Evolutionary conservation across 2,888 invertebrate genomes (phyloP).

Genomic region (Lasioglossum vierecki): DNA sequence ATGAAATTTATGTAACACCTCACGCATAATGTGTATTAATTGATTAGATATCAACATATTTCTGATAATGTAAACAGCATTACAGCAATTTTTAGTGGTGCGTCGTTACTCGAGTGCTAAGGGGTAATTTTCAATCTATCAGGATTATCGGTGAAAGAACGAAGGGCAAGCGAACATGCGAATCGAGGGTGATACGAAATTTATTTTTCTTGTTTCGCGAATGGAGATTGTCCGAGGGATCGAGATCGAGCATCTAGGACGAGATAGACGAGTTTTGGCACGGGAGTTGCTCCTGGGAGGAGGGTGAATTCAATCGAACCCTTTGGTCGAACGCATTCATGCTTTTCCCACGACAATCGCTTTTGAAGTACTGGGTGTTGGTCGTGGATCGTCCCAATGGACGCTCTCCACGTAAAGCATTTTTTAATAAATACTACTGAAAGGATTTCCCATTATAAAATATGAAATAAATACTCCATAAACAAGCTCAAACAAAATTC

Average conservation of each 20-base stretch:
- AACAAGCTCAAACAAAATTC: too few relatives aligned
- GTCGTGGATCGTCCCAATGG: constrained; percentile 56
- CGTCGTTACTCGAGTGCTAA: neutral
- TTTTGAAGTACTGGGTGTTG: constrained; percentile 75
- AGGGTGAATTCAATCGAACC: constrained; percentile 62
- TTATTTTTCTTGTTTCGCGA: constrained; percentile 2
- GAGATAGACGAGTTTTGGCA: constrained; percentile 27
- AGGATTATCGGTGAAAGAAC: neutral
- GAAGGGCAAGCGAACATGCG: neutral
- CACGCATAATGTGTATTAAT: too few relatives aligned
- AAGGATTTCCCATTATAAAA: neutral
- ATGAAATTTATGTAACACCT: too few relatives aligned
- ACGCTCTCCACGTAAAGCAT: neutral
- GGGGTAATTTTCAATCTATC: neutral
- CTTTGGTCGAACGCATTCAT: constrained; percentile 62
- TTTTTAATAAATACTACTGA: neutral
- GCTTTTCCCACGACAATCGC: constrained; percentile 78
- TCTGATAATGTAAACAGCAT: too few relatives aligned
- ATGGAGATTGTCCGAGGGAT: constrained; percentile 3
- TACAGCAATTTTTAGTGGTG: too few relatives aligned
- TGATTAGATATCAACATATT: too few relatives aligned
- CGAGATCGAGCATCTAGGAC: constrained; percentile 20
- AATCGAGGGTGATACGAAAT: neutral
- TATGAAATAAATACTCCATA: neutral
- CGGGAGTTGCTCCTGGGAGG: constrained; percentile 30